Conservation (phyloP, 2,888 invertebrate genomes). For the Diplolepis rosae region DNA sequence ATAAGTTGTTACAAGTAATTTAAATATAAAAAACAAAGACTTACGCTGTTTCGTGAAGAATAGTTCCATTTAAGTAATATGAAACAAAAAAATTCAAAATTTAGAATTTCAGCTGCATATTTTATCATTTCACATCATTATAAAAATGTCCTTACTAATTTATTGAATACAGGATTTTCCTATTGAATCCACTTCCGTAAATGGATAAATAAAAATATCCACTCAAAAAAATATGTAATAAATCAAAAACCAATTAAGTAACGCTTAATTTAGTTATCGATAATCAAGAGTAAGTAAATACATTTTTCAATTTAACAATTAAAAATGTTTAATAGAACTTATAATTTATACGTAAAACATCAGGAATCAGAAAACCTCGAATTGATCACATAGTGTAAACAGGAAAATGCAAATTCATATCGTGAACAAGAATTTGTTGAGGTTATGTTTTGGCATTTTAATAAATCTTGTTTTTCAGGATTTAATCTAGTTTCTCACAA, state of each 20-base stretch:
- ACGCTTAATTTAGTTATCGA: neutral
- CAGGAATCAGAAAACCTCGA: neutral
- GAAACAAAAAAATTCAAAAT: slow-evolving; percentile 3
- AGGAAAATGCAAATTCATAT: slow-evolving; percentile 27
- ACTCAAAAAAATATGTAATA: neutral
- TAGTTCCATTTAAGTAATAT: neutral
- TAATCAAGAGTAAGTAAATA: neutral
- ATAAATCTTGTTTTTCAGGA: neutral
- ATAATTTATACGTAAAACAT: neutral
- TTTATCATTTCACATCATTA: too few species aligned
- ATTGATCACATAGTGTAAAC: neutral
- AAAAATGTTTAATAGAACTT: neutral
- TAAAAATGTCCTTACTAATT: too few species aligned
- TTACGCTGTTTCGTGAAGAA: slow-evolving; percentile 2
- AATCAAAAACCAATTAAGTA: neutral
- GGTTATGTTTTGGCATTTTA: slow-evolving; percentile 19
- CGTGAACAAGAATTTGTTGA: neutral
- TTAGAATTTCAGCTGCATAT: neutral
- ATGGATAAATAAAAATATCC: neutral
- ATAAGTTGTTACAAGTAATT: neutral
- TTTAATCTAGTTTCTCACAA: neutral
- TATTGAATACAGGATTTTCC: too few species aligned
- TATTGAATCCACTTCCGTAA: neutral
- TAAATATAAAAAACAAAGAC: too few species aligned
- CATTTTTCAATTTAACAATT: too few species aligned